Conservation (phyloP, 2,888 invertebrate species). For the Eupithecia inturbata region DNA sequence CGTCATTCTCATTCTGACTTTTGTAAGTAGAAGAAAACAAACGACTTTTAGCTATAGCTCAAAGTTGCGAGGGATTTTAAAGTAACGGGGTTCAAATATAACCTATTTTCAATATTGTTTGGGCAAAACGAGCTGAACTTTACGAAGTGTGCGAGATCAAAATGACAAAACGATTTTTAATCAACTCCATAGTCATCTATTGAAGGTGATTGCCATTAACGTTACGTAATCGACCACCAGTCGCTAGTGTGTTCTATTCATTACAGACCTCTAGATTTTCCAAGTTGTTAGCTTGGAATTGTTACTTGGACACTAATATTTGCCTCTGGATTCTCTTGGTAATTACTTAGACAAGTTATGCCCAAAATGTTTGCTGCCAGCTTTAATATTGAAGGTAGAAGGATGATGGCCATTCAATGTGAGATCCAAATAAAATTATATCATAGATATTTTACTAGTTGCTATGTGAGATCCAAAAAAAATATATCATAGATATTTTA, state of each 20-base stretch:
- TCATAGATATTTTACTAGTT: no score
- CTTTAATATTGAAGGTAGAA: background rate
- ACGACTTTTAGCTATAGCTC: no score
- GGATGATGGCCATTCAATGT: background rate
- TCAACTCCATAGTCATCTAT: background rate
- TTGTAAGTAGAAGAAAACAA: background rate
- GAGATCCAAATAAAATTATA: background rate
- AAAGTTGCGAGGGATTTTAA: background rate
- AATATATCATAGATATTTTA: background rate
- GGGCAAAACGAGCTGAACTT: background rate
- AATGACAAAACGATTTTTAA: background rate
- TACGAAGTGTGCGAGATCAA: background rate
- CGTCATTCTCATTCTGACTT: background rate
- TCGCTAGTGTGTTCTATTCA: slow-evolving; percentile 8
- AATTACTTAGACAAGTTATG: background rate
- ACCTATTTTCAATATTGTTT: background rate
- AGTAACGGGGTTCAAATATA: background rate
- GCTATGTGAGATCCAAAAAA: background rate
- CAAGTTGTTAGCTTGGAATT: background rate
- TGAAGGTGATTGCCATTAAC: slow-evolving; percentile 4
- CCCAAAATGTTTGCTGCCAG: background rate
- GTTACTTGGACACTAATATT: slow-evolving; percentile 5
- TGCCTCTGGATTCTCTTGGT: background rate
- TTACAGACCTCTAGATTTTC: slow-evolving; percentile 8
- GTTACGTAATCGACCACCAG: background rate